A percentile compares a stretch with the other conserved stretches of the same genome.
Conservation (phyloP, 2,888 invertebrate species). For the Perithous albicinctus region DNA sequence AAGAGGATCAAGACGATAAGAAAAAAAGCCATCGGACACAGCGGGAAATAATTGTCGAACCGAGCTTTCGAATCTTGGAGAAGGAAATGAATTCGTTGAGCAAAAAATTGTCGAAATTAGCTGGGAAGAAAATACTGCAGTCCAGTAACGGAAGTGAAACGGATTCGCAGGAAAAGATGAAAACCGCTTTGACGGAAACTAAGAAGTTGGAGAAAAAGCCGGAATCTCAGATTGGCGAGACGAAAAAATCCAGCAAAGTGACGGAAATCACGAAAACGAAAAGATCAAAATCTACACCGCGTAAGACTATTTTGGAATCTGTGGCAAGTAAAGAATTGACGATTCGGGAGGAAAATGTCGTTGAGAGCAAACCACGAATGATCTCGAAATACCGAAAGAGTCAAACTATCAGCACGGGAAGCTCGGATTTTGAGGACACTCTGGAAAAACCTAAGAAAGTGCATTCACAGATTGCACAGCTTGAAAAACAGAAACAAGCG, state of each 20-base stretch:
- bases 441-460: constrained; percentile 71
- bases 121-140: constrained; percentile 73
- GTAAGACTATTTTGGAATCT: constrained; percentile 59
- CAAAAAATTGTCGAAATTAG: constrained; percentile 77
- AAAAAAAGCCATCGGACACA: constrained; percentile 43
- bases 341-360: constrained; percentile 53
- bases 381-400: constrained; percentile 73
- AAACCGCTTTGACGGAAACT: constrained; percentile 32
- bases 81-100: constrained; percentile 78
- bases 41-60: constrained; percentile 73
- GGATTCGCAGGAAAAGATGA: constrained; percentile 52
- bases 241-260: constrained; percentile 49
- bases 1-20: constrained; percentile 49
- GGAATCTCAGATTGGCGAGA: constrained; percentile 42
- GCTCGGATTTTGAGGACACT: constrained; percentile 77
- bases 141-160: constrained; percentile 70
- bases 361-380: constrained; percentile 59
- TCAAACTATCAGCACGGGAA: constrained; percentile 75
- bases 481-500: constrained; percentile 61
- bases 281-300: constrained; percentile 67
- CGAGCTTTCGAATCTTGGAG: constrained; percentile 81
- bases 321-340: constrained; percentile 62
- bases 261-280: constrained; percentile 58
- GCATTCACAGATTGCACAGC: constrained; percentile 44
- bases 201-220: constrained; percentile 55